phyloP scores from a whole-genome alignment of 2,113 vertebrate genomes.

The Oplegnathus fasciatus region DNA sequence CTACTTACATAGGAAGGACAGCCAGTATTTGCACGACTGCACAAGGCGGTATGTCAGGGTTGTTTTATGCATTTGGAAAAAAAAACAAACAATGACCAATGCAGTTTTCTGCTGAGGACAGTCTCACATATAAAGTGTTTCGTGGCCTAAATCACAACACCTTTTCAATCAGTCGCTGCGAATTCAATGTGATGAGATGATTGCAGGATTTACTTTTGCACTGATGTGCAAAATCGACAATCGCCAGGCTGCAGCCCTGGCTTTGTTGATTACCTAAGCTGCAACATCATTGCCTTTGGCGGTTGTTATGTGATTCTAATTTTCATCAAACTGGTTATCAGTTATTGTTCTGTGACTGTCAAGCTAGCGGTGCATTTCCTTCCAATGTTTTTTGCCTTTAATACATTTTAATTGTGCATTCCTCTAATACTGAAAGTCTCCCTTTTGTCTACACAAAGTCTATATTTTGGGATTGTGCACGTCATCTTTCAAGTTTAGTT shows the following conservation, averaged over 20 bases:
- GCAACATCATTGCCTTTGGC: conserved; percentile 20
- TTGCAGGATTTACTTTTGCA: conserved; percentile 28
- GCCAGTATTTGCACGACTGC: background rate
- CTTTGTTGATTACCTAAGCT: conserved; percentile 44
- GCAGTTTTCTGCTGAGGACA: background rate
- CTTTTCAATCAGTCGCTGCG: conserved; percentile 31
- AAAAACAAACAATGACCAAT: background rate
- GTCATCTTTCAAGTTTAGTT: background rate
- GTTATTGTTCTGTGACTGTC: conserved; percentile 1
- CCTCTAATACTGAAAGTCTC: background rate
- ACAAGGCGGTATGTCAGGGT: background rate
- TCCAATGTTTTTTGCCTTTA: background rate
- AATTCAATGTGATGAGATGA: conserved; percentile 50
- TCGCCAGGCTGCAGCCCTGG: conserved; percentile 20
- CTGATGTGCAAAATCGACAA: conserved; percentile 17
- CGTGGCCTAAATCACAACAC: conserved; percentile 10
- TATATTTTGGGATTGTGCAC: background rate
- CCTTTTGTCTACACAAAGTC: too few relatives aligned
- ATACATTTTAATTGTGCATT: background rate
- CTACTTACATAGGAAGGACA: background rate
- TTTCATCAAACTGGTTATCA: conserved; percentile 24
- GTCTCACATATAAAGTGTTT: conserved; percentile 17
- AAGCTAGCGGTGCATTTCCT: background rate
- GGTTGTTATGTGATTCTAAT: conserved; percentile 11
- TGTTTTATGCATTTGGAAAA: background rate